These are phyloP conservation scores for Egretta garzetta DNA, from an alignment of 2,113 vertebrate genomes.

Conservation along the genomic window DNA sequence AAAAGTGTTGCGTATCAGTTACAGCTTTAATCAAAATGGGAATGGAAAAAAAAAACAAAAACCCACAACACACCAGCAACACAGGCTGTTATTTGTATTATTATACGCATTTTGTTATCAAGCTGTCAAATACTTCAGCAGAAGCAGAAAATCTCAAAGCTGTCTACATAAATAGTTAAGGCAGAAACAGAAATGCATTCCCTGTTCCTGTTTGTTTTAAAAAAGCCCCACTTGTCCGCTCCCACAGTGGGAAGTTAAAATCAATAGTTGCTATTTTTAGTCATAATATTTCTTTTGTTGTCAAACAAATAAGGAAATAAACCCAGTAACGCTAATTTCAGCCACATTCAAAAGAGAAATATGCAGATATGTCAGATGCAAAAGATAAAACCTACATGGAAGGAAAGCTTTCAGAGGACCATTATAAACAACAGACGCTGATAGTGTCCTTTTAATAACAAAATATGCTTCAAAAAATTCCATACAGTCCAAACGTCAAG, in stretches of 20 bases:
- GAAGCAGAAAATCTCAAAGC: not conserved
- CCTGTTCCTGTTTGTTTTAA: not conserved
- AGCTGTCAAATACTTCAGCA: slow-evolving; percentile 43
- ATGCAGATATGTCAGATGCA: not conserved
- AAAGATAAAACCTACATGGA: not conserved
- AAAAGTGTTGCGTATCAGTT: not conserved
- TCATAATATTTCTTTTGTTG: not conserved
- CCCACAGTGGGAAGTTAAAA: slow-evolving; percentile 17
- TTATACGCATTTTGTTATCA: slow-evolving; percentile 42
- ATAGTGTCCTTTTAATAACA: not conserved
- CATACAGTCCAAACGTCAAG: not conserved
- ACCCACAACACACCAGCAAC: not conserved
- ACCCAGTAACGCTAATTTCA: slow-evolving; percentile 14
- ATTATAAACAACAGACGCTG: not conserved
- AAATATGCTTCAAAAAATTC: not conserved
- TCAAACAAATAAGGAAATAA: slow-evolving; percentile 24
- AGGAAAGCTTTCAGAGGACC: not conserved
- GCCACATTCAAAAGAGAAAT: not conserved
- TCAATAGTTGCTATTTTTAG: slow-evolving; percentile 43
- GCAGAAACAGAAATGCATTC: slow-evolving; percentile 9
- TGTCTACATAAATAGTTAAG: slow-evolving; percentile 25
- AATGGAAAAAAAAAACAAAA: not conserved
- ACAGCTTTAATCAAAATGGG: not conserved
- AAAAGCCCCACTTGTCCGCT: not conserved
- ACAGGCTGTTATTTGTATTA: slow-evolving; percentile 55